phyloP scores from a whole-genome alignment of 2,888 invertebrate genomes.

The Mallateleia sp. region DNA sequence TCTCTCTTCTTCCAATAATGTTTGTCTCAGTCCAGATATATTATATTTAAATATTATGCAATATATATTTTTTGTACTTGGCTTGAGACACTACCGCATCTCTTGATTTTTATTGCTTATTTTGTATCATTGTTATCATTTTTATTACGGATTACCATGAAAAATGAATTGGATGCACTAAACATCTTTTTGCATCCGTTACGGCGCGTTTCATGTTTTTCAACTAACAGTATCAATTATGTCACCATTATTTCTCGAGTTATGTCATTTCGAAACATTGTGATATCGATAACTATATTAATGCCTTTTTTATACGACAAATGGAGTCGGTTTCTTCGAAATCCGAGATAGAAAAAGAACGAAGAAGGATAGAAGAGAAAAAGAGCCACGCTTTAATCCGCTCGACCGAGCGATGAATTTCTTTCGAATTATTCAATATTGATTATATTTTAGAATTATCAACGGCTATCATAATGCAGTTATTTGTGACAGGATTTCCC shows the following conservation, averaged over 20 bases:
- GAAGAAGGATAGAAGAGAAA: background rate
- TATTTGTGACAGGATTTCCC: constrained; percentile 46
- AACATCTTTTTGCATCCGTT: constrained; percentile 8
- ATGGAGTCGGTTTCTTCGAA: constrained; percentile 13
- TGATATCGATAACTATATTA: constrained; percentile 21
- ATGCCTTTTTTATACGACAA: constrained; percentile 16
- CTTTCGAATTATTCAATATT: constrained; percentile 45
- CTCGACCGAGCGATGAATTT: constrained; percentile 22
- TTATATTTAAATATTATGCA: no score
- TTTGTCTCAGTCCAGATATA: no score
- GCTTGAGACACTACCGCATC: no score
- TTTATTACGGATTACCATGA: background rate
- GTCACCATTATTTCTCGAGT: constrained; percentile 29
- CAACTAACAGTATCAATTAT: constrained; percentile 27
- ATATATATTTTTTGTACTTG: no score
- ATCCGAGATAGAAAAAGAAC: background rate
- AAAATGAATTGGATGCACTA: constrained; percentile 7
- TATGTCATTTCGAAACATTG: constrained; percentile 11
- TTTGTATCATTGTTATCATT: no score
- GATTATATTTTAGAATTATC: constrained; percentile 42
- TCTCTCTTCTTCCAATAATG: no score
- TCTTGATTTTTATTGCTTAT: no score
- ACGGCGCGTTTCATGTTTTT: constrained; percentile 27
- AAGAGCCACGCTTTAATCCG: background rate
- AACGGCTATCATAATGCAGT: constrained; percentile 37